Evolutionary conservation across 2,888 invertebrate species (phyloP).

Genomic region (Eilema caniola): DNA sequence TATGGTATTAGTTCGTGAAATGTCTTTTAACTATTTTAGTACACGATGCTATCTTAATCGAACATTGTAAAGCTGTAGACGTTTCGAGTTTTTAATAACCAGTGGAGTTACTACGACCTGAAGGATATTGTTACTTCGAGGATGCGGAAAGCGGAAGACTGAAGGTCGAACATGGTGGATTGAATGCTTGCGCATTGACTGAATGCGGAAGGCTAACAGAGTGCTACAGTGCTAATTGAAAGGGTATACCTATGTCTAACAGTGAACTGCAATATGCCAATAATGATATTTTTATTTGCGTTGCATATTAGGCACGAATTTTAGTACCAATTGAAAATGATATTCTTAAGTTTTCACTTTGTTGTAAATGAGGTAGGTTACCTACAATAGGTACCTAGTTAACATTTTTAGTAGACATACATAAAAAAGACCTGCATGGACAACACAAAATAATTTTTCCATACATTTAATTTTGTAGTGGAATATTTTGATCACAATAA

Average conservation of each 20-base stretch:
- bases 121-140: not conserved
- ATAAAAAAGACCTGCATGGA: not conserved
- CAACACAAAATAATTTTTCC: not conserved
- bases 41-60: too few relatives aligned
- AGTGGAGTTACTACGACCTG: not conserved
- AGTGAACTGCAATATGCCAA: not conserved
- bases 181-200: not conserved
- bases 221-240: not conserved
- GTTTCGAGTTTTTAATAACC: too few relatives aligned
- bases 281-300: not conserved
- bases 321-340: not conserved
- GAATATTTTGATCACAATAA: constrained; percentile 9
- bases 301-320: not conserved
- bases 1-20: too few relatives aligned
- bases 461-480: constrained; percentile 2
- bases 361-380: not conserved
- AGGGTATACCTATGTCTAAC: not conserved
- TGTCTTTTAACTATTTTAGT: too few relatives aligned
- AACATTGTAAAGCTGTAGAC: too few relatives aligned
- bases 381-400: too few relatives aligned
- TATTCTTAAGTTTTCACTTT: not conserved
- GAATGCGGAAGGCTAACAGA: not conserved
- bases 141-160: not conserved
- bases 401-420: too few relatives aligned
- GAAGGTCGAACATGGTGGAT: not conserved